These are phyloP conservation scores for Girardinichthys multiradiatus DNA, from an alignment of 2,113 vertebrate species.

Conservation along the genomic window DNA sequence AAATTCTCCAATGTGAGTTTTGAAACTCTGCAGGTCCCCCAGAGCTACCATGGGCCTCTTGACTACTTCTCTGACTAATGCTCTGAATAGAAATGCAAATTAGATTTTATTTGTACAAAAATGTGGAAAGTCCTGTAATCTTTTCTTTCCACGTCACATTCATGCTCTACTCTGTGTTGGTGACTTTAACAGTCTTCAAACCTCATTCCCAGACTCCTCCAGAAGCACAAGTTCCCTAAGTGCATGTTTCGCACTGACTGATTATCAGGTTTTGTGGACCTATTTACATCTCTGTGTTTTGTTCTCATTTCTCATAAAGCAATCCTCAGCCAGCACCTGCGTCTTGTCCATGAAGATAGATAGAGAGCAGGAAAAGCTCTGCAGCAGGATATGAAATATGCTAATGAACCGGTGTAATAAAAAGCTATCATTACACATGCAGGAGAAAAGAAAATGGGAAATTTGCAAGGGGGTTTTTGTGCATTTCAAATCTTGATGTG, in stretches of 20 bases:
- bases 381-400: constrained; percentile 72
- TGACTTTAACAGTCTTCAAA: background rate
- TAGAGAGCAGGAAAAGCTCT: constrained; percentile 23
- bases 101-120: too few species aligned
- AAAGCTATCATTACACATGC: constrained; percentile 34
- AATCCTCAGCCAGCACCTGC: constrained; percentile 31
- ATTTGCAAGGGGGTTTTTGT: constrained; percentile 20
- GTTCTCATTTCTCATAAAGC: background rate
- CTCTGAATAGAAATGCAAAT: background rate
- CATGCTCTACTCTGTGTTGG: constrained; percentile 2
- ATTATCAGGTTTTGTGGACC: constrained; percentile 16
- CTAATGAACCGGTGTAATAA: constrained; percentile 62
- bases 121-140: background rate
- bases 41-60: background rate
- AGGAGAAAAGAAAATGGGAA: constrained; percentile 36
- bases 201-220: constrained; percentile 6
- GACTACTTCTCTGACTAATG: background rate
- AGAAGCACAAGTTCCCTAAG: background rate
- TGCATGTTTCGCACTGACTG: background rate
- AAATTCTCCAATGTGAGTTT: too few species aligned
- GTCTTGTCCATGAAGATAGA: constrained; percentile 45
- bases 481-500: constrained; percentile 12
- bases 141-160: too few species aligned
- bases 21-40: too few species aligned
- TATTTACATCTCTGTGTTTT: constrained; percentile 12